phyloP scores from a whole-genome alignment of 2,113 vertebrate genomes.

The Rhinopomastus cyanomelas region DNA sequence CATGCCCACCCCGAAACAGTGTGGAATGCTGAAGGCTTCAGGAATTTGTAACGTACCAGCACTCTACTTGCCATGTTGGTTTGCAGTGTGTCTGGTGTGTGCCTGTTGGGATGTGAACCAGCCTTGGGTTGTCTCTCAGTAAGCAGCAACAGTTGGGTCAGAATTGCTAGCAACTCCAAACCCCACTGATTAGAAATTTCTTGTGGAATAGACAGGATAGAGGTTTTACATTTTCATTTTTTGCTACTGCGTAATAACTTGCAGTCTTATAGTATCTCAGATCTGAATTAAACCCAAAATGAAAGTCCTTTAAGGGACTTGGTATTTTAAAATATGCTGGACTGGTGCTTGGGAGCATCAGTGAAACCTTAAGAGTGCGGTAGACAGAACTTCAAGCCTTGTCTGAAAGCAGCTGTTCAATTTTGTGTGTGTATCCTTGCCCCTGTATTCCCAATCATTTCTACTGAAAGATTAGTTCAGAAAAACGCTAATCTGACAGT shows the following conservation, averaged over 20 bases:
- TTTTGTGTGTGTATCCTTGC: neutral
- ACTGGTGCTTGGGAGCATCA: neutral
- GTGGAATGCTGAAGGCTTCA: neutral
- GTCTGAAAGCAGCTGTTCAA: neutral
- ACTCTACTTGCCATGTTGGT: fast-evolving
- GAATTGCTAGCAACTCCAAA: fast-evolving
- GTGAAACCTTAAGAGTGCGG: neutral
- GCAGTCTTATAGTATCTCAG: neutral
- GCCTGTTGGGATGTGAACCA: neutral
- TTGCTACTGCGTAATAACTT: neutral
- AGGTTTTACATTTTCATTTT: neutral
- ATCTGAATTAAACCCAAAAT: neutral
- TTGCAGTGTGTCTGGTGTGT: neutral
- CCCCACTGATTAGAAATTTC: neutral
- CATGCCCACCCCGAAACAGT: neutral
- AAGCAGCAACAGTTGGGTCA: neutral
- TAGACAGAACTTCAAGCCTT: neutral
- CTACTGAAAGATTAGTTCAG: neutral
- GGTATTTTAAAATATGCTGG: neutral
- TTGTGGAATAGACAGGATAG: neutral
- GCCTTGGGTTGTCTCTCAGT: neutral
- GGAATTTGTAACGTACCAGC: too few relatives aligned
- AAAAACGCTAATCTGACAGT: neutral
- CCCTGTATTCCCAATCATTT: neutral
- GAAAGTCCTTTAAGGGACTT: neutral